Evolutionary conservation across 2,888 invertebrate species (phyloP), one percentile per base, ranked within the genome.

Genomic region (Belgica antarctica): DNA sequence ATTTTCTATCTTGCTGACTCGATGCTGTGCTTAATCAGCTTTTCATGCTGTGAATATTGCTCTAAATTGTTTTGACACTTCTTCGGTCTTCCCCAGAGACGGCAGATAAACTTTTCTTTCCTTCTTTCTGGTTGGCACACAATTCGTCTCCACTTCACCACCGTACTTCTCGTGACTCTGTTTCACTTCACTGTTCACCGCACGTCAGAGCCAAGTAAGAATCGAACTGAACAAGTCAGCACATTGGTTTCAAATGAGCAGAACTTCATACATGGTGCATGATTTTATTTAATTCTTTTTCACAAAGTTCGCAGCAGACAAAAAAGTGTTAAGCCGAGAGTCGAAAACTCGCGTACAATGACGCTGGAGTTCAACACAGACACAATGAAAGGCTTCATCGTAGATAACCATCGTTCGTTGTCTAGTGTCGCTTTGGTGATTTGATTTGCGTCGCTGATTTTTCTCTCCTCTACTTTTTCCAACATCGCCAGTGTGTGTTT

Each of bases 361-460:
- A 59, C 24, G 15, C 5, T 22, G 8, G 15, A 59, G n/a, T 5
- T 17, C 1, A 25, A 59, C 25, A 27, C 27, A 59, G n/a, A 52
- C 4, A 27, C 27, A 24, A 19, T 27, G 8, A 17, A n/a, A n/a
- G n/a, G n/a, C n/a, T 19, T 5, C 52, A 52, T 52, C 52, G 22
- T 52, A 66, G 47, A 66, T 66, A 17, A 66, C 15, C 47, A 66
- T 46, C 63, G 19, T 41, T 63, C 22, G 34, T 25, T 36, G 28
- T 47, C 65, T 52, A 57, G 57, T 68, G 68, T 68, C 68, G 68
- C 68, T 68, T 57, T 63, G 31, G 24, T 63, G 63, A 63, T 65
- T 65, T 68, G 68, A 68, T 68, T 68, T 68, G 68, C 68, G 68
- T 68, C 68, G 68, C 22, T 68, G 68, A 57, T 68, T 68, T 68